A percentile compares a stretch with the other conserved stretches of the same genome.
Conservation (phyloP, 2,113 vertebrate species). For the Herpailurus yagouaroundi region DNA sequence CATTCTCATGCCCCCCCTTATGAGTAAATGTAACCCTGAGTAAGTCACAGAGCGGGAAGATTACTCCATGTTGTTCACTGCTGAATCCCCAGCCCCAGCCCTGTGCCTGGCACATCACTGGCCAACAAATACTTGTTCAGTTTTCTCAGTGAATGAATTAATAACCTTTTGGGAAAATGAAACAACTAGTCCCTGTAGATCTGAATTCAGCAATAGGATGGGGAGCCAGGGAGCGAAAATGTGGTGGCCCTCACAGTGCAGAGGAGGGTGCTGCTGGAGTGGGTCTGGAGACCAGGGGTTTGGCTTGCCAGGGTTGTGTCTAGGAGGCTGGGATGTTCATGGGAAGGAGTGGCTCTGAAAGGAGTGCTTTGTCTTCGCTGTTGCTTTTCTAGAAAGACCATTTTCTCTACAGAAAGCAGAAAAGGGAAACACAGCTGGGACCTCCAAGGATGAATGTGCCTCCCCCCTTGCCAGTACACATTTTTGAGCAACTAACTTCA, state of each 20-base stretch:
- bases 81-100: not conserved
- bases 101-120: not conserved
- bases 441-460: not conserved
- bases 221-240: not conserved
- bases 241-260: not conserved
- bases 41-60: not conserved
- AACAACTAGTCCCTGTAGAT: not conserved
- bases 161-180: not conserved
- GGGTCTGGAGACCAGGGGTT: not conserved
- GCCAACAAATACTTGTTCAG: not conserved
- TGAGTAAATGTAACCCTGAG: not conserved
- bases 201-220: not conserved
- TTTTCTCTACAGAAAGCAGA: conserved; percentile 1
- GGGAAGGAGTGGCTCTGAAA: not conserved
- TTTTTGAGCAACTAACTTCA: not conserved
- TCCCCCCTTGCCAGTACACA: not conserved
- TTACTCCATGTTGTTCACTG: not conserved
- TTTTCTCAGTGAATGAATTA: not conserved
- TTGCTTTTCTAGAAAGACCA: conserved; percentile 60
- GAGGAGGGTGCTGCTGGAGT: not conserved
- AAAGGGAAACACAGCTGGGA: not conserved
- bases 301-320: not conserved
- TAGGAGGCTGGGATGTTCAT: not conserved
- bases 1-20: not conserved
- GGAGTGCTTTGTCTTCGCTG: not conserved